A percentile compares a stretch with the other conserved stretches of the same genome.
Conservation (phyloP, 2,113 vertebrate genomes). For the Pipra filicauda region DNA sequence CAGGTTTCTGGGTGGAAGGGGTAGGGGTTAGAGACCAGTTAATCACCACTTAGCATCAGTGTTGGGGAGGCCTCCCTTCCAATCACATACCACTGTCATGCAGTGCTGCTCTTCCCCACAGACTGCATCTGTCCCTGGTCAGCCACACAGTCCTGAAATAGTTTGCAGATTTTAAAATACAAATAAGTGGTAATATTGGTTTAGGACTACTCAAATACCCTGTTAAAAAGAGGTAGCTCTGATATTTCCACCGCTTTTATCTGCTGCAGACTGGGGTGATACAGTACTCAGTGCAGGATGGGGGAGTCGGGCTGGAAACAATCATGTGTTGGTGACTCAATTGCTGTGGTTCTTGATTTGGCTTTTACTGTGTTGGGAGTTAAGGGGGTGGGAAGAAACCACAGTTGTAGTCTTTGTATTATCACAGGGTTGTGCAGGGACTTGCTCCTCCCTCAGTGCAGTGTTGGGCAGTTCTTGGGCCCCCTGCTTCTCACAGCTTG, state of each 20-base stretch:
- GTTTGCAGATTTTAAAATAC: not conserved
- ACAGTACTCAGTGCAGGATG: accelerated
- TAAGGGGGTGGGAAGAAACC: not conserved
- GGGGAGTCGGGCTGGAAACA: not conserved
- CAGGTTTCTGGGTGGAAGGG: not conserved
- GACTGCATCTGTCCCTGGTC: not conserved
- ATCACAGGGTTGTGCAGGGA: not conserved
- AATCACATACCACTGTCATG: not conserved
- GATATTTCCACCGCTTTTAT: not conserved
- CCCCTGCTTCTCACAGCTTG: not conserved
- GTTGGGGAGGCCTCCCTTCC: not conserved
- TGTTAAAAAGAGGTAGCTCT: not conserved
- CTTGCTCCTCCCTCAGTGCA: not conserved
- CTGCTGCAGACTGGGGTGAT: not conserved
- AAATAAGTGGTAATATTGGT: not conserved
- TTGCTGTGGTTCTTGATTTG: not conserved
- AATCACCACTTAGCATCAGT: not conserved
- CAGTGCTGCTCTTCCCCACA: not conserved
- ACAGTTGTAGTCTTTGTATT: not conserved
- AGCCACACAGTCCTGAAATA: not conserved
- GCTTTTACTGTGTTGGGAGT: not conserved
- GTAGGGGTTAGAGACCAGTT: not conserved
- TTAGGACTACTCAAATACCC: not conserved
- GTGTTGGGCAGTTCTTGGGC: not conserved
- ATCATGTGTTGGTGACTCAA: not conserved